Evolutionary conservation across 2,797 vertebrate genomes (phyloP), one percentile per base, ranked within the genome.

Genomic region (Pangasius larnaudii): DNA sequence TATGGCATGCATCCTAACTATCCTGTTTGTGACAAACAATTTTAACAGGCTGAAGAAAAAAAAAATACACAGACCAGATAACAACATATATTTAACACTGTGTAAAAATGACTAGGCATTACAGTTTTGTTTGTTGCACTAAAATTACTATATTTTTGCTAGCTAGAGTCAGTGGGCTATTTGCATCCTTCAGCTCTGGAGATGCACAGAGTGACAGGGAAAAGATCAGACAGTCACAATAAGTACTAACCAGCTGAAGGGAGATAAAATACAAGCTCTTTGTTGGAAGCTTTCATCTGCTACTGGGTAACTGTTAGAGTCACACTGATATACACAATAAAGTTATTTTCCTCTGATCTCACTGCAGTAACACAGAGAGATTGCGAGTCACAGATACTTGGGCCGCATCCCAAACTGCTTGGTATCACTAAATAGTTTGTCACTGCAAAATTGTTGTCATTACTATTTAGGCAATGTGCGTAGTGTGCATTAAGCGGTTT

Each of bases 121-220:
- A 53, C 49, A 53, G n/a, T 78, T 30, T 16, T 53, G 75, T 30
- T 53, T 6, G 30, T 16, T 33, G 30, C 16, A 53, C 74, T 53
- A 78, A 53, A 30, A 19, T 78, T 30, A 27, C 42, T 27, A 46
- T 75, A 75, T 19, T 53, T 78, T 30, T 78, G 6, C 49, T 30
- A 78, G 74, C 49, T 77, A 30, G 74, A 77, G 74, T 30, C 72
- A 74, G 69, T 49, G 72, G 24, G 10, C 22, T 74, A 27, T 74
- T 77, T 51, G 27, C 3, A 4, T 53, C 27, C n/a, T 24, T 75
- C 13, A 51, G 72, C 72, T 24, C 42, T n/a, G 27, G 24, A 75
- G 24, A 49, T 77, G n/a, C 27, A n/a, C 11, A n/a, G 13, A 49
- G 72, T 11, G 6, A 53, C 74, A 18, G 49, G 14, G 46, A 77